These are phyloP conservation scores for Heliornis fulica DNA, from an alignment of 2,113 vertebrate species.

Conservation along the genomic window DNA sequence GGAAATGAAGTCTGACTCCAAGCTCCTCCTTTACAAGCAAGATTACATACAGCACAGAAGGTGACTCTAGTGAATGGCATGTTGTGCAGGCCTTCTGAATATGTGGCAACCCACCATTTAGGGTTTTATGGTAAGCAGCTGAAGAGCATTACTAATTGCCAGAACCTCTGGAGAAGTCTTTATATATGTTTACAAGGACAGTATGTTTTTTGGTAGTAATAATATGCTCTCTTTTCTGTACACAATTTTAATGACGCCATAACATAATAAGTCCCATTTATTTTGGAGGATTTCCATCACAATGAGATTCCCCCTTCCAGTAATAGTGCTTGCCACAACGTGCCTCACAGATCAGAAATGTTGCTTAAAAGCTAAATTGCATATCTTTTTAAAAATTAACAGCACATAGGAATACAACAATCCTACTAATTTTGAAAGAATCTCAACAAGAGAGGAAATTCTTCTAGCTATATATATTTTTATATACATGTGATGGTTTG, in stretches of 20 bases:
- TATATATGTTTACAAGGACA: not conserved
- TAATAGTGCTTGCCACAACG: not conserved
- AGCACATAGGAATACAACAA: not conserved
- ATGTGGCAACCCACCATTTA: not conserved
- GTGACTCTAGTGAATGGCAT: not conserved
- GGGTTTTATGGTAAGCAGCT: not conserved
- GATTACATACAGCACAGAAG: not conserved
- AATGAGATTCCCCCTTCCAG: not conserved
- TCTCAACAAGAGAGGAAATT: not conserved
- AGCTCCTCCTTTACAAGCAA: not conserved
- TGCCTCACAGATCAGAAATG: not conserved
- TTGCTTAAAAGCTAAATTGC: not conserved
- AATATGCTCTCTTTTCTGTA: not conserved
- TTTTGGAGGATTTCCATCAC: not conserved
- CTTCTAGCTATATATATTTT: not conserved
- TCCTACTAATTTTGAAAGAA: not conserved
- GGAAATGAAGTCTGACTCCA: not conserved
- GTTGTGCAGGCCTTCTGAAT: not conserved
- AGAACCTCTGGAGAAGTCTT: not conserved
- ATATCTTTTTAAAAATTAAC: not conserved
- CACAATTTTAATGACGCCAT: not conserved
- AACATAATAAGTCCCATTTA: not conserved
- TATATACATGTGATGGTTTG: not conserved
- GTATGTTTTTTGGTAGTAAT: accelerated
- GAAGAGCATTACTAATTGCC: not conserved